These are phyloP conservation scores for Melolontha melolontha DNA, from an alignment of 2,888 invertebrate species.

Conservation along the genomic window DNA sequence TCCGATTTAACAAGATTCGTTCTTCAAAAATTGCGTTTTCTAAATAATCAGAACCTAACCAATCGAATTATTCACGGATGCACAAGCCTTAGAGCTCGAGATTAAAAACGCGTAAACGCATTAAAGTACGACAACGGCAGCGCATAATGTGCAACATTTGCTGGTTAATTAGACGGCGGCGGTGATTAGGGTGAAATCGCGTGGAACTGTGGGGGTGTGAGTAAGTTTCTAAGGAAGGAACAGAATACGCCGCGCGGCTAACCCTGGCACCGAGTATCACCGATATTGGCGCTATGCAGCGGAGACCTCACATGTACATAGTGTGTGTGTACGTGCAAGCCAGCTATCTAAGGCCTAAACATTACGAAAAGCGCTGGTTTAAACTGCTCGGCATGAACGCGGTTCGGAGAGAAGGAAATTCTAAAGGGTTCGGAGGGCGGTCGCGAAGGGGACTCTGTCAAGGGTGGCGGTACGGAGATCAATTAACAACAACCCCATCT, in stretches of 20 bases:
- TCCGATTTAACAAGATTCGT: too few species aligned
- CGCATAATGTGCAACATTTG: constrained; percentile 63
- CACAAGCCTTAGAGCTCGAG: not conserved
- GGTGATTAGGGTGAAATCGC: constrained; percentile 44
- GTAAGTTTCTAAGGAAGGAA: constrained; percentile 33
- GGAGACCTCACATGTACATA: constrained; percentile 56
- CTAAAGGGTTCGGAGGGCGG: constrained; percentile 14
- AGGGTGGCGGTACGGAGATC: constrained; percentile 54
- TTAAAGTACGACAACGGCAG: constrained; percentile 57
- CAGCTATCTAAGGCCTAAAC: constrained; percentile 43
- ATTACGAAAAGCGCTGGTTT: constrained; percentile 49
- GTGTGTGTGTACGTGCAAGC: constrained; percentile 13
- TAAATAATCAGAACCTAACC: too few species aligned
- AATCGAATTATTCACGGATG: not conserved
- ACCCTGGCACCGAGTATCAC: constrained; percentile 65
- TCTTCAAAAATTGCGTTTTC: too few species aligned
- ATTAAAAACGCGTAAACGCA: constrained; percentile 41
- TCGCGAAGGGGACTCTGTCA: constrained; percentile 30
- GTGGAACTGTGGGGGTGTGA: constrained; percentile 37
- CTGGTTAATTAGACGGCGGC: constrained; percentile 62
- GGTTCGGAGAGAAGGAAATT: constrained; percentile 47
- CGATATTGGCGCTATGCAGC: constrained; percentile 64
- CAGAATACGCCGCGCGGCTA: constrained; percentile 49
- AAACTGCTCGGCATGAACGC: constrained; percentile 50
- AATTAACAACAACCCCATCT: constrained; percentile 61